These are phyloP conservation scores for Charadrius vociferus DNA, from an alignment of 2,113 vertebrate species.

Conservation along the genomic window DNA sequence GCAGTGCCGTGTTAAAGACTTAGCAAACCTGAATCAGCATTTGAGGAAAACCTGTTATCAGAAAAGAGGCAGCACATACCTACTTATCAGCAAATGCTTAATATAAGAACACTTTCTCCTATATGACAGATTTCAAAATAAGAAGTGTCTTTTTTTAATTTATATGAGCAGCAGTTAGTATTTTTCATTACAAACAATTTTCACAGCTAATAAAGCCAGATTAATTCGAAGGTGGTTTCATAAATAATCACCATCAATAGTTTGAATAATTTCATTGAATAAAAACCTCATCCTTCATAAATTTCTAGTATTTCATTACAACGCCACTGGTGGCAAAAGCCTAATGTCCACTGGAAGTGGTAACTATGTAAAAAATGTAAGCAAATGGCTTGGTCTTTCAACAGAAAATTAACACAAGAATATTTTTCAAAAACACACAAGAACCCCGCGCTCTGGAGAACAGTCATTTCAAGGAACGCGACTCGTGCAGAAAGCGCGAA, in stretches of 20 bases:
- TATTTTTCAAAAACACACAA: background rate
- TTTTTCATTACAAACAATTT: background rate
- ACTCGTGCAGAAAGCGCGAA: background rate
- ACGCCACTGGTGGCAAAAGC: background rate
- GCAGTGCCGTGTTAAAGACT: background rate
- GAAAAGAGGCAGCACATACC: background rate
- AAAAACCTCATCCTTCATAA: background rate
- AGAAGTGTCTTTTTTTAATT: background rate
- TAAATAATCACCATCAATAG: background rate
- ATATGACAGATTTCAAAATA: background rate
- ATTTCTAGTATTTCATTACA: background rate
- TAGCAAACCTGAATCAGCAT: constrained; percentile 28
- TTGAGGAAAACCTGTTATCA: constrained; percentile 5
- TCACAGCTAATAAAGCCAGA: background rate
- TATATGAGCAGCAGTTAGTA: background rate
- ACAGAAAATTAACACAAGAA: background rate
- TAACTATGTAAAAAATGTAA: background rate
- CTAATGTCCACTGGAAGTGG: background rate
- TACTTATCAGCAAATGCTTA: background rate
- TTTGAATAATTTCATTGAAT: background rate
- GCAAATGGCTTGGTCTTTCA: background rate
- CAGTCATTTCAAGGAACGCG: background rate
- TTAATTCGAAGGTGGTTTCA: background rate
- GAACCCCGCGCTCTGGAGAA: background rate
- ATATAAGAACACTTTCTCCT: background rate